Conservation (phyloP, 1,140 invertebrate species). For the Caenorhabditis latens region DNA sequence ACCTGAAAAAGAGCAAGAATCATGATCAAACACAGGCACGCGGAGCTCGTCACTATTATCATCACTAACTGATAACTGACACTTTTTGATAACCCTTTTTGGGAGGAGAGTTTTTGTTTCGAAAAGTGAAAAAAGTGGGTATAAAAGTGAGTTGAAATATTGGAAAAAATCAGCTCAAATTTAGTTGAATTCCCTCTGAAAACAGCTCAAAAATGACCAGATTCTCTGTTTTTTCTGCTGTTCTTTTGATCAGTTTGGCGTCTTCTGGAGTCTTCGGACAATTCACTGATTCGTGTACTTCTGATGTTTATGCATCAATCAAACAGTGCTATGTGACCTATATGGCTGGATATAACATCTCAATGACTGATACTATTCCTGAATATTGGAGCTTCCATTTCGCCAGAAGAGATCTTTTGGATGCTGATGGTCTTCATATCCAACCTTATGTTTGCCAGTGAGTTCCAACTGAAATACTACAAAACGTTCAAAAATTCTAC, state of each 20-base stretch:
- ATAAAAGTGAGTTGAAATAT: neutral
- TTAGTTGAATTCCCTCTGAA: neutral
- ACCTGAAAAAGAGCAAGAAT: conserved; percentile 33
- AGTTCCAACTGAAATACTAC: neutral
- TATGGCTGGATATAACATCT: conserved; percentile 51
- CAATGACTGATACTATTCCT: conserved; percentile 42
- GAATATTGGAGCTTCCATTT: conserved; percentile 56
- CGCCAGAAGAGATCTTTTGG: conserved; percentile 12
- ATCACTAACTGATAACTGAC: conserved; percentile 15
- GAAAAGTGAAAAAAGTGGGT: neutral
- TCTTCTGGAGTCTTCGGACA: neutral
- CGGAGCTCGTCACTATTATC: conserved; percentile 29
- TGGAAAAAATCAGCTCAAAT: neutral
- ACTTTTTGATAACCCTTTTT: neutral
- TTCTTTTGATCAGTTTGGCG: neutral
- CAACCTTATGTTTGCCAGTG: conserved; percentile 57
- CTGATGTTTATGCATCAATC: conserved; percentile 12
- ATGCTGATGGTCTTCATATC: conserved; percentile 40
- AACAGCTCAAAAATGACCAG: neutral
- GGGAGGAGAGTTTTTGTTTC: neutral
- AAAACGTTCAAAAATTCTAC: neutral
- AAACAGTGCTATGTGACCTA: conserved; percentile 56
- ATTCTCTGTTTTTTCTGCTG: neutral
- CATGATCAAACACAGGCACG: conserved; percentile 9
- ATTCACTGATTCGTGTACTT: conserved; percentile 33